Conservation (phyloP, 1,140 invertebrate genomes). For the Drosophila saltans region DNA sequence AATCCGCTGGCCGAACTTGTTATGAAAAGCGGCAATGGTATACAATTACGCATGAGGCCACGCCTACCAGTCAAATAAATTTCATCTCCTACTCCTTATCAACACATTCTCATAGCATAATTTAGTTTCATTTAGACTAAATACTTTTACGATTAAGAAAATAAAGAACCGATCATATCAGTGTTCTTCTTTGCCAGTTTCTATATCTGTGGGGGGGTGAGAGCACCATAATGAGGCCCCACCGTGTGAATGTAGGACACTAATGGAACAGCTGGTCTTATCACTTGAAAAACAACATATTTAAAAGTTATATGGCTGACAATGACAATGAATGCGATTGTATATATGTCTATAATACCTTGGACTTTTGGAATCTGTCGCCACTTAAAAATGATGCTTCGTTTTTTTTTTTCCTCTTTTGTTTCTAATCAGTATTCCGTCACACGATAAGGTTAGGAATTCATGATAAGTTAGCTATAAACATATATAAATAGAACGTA, state of each 20-base stretch:
- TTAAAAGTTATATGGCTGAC: neutral
- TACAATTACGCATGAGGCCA: slow-evolving; percentile 70
- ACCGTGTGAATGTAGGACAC: neutral
- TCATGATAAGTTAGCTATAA: too few relatives aligned
- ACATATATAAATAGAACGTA: too few relatives aligned
- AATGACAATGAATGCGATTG: neutral
- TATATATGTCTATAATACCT: neutral
- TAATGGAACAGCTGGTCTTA: neutral
- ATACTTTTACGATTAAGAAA: neutral
- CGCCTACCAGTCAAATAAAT: slow-evolving; percentile 30
- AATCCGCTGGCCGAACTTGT: slow-evolving; percentile 75
- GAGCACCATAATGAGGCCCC: neutral
- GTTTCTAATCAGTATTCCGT: slow-evolving; percentile 51
- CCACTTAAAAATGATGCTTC: too few relatives aligned
- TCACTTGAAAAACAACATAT: neutral
- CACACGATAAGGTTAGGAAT: slow-evolving; percentile 14
- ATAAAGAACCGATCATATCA: slow-evolving; percentile 7
- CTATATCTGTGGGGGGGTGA: neutral
- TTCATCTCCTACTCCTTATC: neutral
- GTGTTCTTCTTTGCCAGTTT: neutral
- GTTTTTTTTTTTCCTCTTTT: slow-evolving; percentile 10
- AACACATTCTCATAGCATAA: neutral
- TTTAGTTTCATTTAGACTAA: neutral
- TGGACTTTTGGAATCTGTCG: neutral
- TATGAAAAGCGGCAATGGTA: slow-evolving; percentile 82